Percentiles rank a stretch among this genome's conserved stretches.
Conservation (phyloP, 2,797 vertebrate genomes). For the Chelonia mydas region DNA sequence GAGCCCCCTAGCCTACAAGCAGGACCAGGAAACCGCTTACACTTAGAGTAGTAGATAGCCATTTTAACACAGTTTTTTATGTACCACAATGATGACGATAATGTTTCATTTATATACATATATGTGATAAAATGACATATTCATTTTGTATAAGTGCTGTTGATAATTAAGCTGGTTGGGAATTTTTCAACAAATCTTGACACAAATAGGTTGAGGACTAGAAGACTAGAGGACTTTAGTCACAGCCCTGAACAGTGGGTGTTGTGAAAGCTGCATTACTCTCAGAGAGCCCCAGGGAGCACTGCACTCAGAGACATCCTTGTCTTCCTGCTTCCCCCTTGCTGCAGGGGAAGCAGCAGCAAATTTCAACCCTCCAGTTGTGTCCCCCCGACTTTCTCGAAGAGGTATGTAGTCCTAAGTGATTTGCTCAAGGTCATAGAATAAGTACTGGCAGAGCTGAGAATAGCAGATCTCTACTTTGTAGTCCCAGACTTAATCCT, state of each 20-base stretch:
- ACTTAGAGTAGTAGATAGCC: not conserved
- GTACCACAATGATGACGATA: not conserved
- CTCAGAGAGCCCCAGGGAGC: not conserved
- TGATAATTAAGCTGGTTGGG: not conserved
- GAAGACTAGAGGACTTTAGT: not conserved
- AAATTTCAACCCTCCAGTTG: too few species aligned
- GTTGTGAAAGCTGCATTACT: not conserved
- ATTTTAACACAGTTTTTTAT: not conserved
- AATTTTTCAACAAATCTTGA: not conserved
- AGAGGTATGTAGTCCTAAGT: not conserved
- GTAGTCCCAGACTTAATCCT: not conserved
- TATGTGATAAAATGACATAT: not conserved
- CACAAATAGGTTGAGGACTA: not conserved
- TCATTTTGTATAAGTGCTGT: not conserved
- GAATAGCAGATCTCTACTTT: not conserved
- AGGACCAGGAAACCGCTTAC: not conserved
- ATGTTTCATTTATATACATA: not conserved
- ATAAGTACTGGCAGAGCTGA: not conserved
- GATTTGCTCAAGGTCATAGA: not conserved
- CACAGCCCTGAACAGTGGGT: not conserved
- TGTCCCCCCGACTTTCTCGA: rapidly evolving
- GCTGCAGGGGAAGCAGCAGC: not conserved
- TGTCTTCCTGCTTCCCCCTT: not conserved
- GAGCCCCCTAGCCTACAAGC: not conserved
- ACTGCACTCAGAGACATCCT: not conserved